Evolutionary conservation across 1,140 invertebrate genomes (phyloP), one percentile per base, ranked within the genome.

Genomic region (Dendrolimus punctatus): DNA sequence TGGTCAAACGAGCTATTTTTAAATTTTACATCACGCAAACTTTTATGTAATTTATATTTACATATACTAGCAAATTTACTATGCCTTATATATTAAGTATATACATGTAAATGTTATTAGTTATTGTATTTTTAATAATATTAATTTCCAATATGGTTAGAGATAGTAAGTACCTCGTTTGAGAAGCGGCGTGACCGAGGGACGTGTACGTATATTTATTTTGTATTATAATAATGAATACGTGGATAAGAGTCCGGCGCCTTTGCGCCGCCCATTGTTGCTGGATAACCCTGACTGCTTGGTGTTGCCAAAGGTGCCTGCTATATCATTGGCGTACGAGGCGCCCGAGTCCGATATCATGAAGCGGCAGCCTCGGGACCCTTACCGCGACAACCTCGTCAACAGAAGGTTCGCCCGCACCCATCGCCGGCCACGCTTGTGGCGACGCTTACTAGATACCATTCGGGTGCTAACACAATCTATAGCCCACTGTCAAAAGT

Each of bases 291-390:
- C 81, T 85, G 74, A 85, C 80, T 78, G 79, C 71, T 81, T 88
- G 81, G 75, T 84, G 80, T 88, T 85, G 82, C 80, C 76, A 71
- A 88, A 95, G 94, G 94, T 96, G 90, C 96, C 96, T 88, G 96
- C 96, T 90, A 97, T 98, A 91, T 97, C 96, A 86, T 91, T 97
- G 90, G 96, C 96, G 89, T 98, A 98, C 90, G 96, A 98, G 91
- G 93, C 94, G 89, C 94, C 96, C 82, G 96, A 98, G 90, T 95
- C 93, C 80, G 96, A 98, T 92, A 98, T 98, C 89, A 98, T 98
- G 96, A 97, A 98, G 92, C 91, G 96, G 80, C 93, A 95, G 90
- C 96, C 96, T 69, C 92, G 96, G 89, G 94, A 98, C 90, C 96
- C 96, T 80, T 92, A 94, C 90, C 93, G 92, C 88, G 96, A 98